A percentile compares a stretch with the other conserved stretches of the same genome.
These are phyloP conservation scores for Periphyllus acericola DNA, from an alignment of 2,888 invertebrate species.

Conservation along the genomic window DNA sequence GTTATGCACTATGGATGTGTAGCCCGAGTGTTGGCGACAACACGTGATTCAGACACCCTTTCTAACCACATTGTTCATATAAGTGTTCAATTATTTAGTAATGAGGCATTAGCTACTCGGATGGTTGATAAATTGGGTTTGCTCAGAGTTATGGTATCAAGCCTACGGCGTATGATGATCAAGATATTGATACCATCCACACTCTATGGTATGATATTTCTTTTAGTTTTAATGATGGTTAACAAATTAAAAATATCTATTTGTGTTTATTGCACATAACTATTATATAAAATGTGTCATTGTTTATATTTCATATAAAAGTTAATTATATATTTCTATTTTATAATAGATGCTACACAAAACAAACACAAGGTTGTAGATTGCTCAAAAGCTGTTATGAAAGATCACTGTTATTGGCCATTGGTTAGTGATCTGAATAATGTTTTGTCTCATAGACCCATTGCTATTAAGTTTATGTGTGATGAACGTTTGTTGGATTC, in stretches of 20 bases:
- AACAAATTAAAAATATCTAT: not conserved
- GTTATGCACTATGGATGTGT: slow-evolving; percentile 96
- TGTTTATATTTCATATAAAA: not conserved
- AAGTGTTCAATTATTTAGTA: slow-evolving; percentile 94
- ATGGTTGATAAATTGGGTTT: slow-evolving; percentile 92
- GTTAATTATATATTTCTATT: not conserved
- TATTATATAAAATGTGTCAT: not conserved
- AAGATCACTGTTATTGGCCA: slow-evolving; percentile 98
- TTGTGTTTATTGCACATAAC: not conserved
- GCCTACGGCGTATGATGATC: slow-evolving; percentile 91
- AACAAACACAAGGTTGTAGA: slow-evolving; percentile 93
- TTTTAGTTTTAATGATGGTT: not conserved
- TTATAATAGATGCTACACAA: slow-evolving; percentile 74
- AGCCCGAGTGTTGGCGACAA: slow-evolving; percentile 87
- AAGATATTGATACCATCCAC: slow-evolving; percentile 88
- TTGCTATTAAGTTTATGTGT: slow-evolving; percentile 88
- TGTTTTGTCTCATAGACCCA: slow-evolving; percentile 90
- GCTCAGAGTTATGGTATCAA: slow-evolving; percentile 91
- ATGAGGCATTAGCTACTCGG: slow-evolving; percentile 87
- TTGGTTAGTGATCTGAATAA: slow-evolving; percentile 96
- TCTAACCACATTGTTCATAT: slow-evolving; percentile 98
- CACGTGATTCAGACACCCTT: slow-evolving; percentile 87
- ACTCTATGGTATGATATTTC: slow-evolving; percentile 75
- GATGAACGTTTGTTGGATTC: slow-evolving; percentile 90
- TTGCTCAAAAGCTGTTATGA: slow-evolving; percentile 91